A percentile compares a stretch with the other conserved stretches of the same genome.
These are phyloP conservation scores for Drosophila anomelani DNA, from an alignment of 2,888 invertebrate species.

Conservation along the genomic window DNA sequence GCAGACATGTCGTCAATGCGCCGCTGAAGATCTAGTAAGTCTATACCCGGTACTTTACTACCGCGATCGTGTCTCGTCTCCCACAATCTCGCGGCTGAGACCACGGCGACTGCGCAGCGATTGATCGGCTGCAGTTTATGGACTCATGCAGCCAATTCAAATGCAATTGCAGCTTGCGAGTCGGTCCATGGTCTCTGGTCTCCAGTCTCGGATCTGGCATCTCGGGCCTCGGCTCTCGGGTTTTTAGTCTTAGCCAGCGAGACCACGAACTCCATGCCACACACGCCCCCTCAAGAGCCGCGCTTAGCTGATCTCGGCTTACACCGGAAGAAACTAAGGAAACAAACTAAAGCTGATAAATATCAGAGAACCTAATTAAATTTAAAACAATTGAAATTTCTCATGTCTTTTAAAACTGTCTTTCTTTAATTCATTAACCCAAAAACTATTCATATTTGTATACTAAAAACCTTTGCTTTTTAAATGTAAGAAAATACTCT, in stretches of 20 bases:
- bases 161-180: conserved; percentile 76
- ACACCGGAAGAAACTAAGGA: conserved; percentile 4
- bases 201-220: conserved; percentile 31
- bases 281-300: conserved; percentile 68
- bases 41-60: conserved; percentile 78
- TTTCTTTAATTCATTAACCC: too few relatives aligned
- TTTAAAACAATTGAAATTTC: background rate
- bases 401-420: too few relatives aligned
- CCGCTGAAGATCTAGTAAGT: conserved; percentile 73
- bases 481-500: background rate
- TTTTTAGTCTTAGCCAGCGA: conserved; percentile 24
- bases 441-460: too few relatives aligned
- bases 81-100: conserved; percentile 52
- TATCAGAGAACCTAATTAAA: background rate
- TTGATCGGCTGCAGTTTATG: conserved; percentile 83
- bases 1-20: conserved; percentile 79
- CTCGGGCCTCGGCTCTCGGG: conserved; percentile 13
- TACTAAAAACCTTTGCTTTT: background rate
- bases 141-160: conserved; percentile 82
- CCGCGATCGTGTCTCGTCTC: conserved; percentile 80
- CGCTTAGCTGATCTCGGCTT: conserved; percentile 10
- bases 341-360: background rate
- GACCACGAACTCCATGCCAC: conserved; percentile 59
- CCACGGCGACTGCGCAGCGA: conserved; percentile 52
- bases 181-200: conserved; percentile 18